Evolutionary conservation across 2,797 vertebrate genomes (phyloP).

Genomic region (Denticeps clupeoides): DNA sequence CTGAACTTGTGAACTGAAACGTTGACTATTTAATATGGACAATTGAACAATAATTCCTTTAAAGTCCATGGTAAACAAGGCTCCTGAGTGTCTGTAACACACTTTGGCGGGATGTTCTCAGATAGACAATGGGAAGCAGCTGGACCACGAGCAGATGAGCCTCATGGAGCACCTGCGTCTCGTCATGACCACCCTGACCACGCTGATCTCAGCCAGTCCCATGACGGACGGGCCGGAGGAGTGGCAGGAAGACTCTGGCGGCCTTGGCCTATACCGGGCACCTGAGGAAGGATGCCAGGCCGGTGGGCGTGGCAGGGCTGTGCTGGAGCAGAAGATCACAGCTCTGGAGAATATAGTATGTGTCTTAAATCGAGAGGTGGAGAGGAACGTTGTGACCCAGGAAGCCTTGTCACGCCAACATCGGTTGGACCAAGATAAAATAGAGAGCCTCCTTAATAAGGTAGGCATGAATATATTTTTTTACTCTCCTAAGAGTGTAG

Average conservation of each 20-base stretch:
- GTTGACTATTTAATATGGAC: too few species aligned
- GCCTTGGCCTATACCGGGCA: conserved; percentile 50
- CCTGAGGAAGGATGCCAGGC: conserved; percentile 52
- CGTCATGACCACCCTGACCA: conserved; percentile 54
- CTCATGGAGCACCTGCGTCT: conserved; percentile 77
- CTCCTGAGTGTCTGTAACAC: not conserved
- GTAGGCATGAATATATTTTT: too few species aligned
- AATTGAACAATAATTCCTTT: too few species aligned
- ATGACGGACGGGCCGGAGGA: too few species aligned
- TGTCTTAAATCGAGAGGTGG: conserved; percentile 88
- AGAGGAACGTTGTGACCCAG: conserved; percentile 64
- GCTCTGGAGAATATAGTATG: conserved; percentile 91
- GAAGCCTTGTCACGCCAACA: conserved; percentile 80
- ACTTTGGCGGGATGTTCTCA: conserved; percentile 29
- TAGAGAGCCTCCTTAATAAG: conserved; percentile 75
- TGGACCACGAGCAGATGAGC: conserved; percentile 72
- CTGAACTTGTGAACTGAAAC: too few species aligned
- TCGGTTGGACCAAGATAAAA: conserved; percentile 82
- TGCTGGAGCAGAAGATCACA: conserved; percentile 61
- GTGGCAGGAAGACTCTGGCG: conserved; percentile 13
- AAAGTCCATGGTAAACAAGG: too few species aligned
- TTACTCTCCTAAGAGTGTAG: too few species aligned
- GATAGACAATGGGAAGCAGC: conserved; percentile 74
- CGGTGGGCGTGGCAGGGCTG: conserved; percentile 36
- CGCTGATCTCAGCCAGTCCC: too few species aligned